Percentiles rank a stretch among this genome's conserved stretches.
Conservation (phyloP, 1,140 invertebrate genomes). For the Spodoptera frugiperda region DNA sequence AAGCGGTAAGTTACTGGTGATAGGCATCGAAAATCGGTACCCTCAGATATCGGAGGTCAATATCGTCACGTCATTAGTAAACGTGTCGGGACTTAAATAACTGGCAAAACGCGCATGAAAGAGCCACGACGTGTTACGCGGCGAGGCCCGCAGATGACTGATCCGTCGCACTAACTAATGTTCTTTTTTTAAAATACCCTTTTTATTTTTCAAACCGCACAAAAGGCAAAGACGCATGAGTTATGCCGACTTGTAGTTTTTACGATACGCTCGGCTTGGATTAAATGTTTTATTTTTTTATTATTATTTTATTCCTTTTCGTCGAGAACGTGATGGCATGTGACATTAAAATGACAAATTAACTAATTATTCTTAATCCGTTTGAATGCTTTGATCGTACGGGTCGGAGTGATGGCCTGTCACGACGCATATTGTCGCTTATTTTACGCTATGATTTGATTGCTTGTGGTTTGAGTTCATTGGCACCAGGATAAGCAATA, state of each 20-base stretch:
- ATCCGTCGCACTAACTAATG: constrained; percentile 81
- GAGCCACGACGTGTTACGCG: constrained; percentile 71
- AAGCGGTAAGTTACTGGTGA: constrained; percentile 37
- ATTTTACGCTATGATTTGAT: constrained; percentile 55
- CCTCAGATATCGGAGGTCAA: constrained; percentile 58
- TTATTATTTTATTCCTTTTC: constrained; percentile 77
- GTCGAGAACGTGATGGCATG: constrained; percentile 81
- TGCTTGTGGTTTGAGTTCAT: constrained; percentile 47
- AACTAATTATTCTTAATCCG: constrained; percentile 85
- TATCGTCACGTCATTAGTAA: constrained; percentile 75
- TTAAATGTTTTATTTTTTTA: constrained; percentile 78
- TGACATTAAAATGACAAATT: constrained; percentile 86
- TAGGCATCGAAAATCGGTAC: constrained; percentile 43
- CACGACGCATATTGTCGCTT: constrained; percentile 58
- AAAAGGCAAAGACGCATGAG: constrained; percentile 80
- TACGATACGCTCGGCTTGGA: constrained; percentile 81
- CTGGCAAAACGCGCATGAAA: constrained; percentile 61
- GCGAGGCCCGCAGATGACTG: constrained; percentile 79
- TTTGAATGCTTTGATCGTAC: constrained; percentile 63
- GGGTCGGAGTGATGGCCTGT: constrained; percentile 64
- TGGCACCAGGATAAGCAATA: constrained; percentile 30
- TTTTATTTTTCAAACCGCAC: constrained; percentile 78
- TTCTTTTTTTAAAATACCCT: constrained; percentile 76
- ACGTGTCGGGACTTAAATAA: constrained; percentile 64
- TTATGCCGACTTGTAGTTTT: constrained; percentile 83